Percentiles rank a stretch among this genome's conserved stretches.
Evolutionary conservation across 2,113 vertebrate genomes (phyloP).

Genomic region (Dendropsophus ebraccatus): DNA sequence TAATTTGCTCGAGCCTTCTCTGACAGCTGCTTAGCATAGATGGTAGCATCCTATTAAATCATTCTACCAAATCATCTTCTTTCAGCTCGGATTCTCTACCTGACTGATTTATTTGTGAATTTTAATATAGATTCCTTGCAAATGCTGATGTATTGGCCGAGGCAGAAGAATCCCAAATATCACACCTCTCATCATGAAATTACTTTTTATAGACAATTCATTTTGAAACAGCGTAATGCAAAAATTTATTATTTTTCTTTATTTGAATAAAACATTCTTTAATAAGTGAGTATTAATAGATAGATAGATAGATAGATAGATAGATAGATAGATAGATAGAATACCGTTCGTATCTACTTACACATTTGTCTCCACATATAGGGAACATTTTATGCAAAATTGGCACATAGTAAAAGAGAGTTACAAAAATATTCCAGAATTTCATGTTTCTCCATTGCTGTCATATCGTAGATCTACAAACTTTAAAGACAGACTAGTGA

Average conservation of each 20-base stretch:
- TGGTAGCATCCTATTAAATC: slow-evolving; percentile 46
- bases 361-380: too few relatives aligned
- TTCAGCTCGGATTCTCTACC: slow-evolving; percentile 24
- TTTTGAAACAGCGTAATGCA: too few relatives aligned
- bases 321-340: background rate
- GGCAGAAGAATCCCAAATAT: background rate
- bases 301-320: background rate
- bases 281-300: too few relatives aligned
- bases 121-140: slow-evolving; percentile 26
- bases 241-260: background rate
- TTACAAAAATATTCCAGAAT: too few relatives aligned
- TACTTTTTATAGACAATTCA: background rate
- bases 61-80: slow-evolving; percentile 40
- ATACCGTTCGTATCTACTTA: too few relatives aligned
- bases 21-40: slow-evolving; percentile 40
- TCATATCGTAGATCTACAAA: too few relatives aligned
- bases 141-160: slow-evolving; percentile 4
- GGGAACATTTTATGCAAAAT: too few relatives aligned
- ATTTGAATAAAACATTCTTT: background rate
- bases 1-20: slow-evolving; percentile 32
- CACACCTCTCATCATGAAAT: background rate
- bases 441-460: too few relatives aligned
- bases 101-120: slow-evolving; percentile 51
- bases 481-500: too few relatives aligned
- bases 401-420: too few relatives aligned